phyloP scores from a whole-genome alignment of 2,113 vertebrate genomes.

The Origma solitaria region DNA sequence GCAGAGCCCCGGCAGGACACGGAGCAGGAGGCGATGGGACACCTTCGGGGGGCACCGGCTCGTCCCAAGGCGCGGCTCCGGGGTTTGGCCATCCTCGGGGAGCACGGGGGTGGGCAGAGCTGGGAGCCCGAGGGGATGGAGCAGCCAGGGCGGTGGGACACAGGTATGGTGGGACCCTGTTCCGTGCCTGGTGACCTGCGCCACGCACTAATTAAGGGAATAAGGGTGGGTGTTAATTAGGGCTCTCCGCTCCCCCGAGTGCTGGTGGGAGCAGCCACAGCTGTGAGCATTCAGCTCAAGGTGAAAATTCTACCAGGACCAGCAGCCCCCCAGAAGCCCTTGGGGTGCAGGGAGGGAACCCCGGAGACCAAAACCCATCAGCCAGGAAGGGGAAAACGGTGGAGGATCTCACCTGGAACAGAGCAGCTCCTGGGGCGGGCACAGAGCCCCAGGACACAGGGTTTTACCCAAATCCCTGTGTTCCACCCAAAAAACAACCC shows the following conservation, averaged over 20 bases:
- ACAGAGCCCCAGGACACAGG: not conserved
- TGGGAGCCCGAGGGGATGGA: not conserved
- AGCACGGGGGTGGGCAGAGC: accelerated
- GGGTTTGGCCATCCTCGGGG: not conserved
- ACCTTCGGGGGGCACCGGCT: accelerated
- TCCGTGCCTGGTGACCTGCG: not conserved
- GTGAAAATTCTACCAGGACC: accelerated
- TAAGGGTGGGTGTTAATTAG: not conserved
- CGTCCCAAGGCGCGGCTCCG: accelerated
- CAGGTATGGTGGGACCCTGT: accelerated
- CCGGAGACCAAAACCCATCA: not conserved
- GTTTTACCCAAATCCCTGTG: not conserved
- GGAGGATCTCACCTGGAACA: not conserved
- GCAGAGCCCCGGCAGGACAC: not conserved
- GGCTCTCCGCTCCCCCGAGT: accelerated
- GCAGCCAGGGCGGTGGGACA: accelerated
- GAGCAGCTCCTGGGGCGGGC: not conserved
- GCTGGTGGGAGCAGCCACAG: not conserved
- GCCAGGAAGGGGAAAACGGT: not conserved
- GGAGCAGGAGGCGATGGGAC: not conserved
- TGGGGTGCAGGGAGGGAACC: accelerated
- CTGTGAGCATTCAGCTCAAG: not conserved
- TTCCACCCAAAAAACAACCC: accelerated
- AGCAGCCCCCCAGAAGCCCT: accelerated
- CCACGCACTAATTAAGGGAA: accelerated